Conservation (phyloP, 2,113 vertebrate species). For the Halichoeres trimaculatus region DNA sequence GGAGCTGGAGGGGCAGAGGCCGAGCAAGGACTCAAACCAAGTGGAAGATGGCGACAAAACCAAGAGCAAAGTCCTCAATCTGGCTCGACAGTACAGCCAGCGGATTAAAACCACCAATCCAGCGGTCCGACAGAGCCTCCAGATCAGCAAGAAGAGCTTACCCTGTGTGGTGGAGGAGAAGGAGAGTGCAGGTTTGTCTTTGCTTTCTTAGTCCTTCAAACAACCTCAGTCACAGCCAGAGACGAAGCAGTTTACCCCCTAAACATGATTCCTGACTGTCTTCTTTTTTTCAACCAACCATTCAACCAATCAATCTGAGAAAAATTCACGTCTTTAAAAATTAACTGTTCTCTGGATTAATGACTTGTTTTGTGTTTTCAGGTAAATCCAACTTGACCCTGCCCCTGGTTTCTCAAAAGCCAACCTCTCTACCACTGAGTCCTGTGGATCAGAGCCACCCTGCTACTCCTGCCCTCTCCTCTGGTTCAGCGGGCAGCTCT, state of each 20-base stretch:
- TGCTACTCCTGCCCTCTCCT: not conserved
- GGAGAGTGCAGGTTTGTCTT: constrained; percentile 25
- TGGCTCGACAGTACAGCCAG: constrained; percentile 93
- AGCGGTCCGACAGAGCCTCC: constrained; percentile 6
- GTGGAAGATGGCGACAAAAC: constrained; percentile 49
- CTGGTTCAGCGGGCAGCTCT: not conserved
- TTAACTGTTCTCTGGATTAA: too few species aligned
- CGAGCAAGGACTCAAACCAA: constrained; percentile 6
- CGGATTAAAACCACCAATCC: constrained; percentile 83
- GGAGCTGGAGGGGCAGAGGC: constrained; percentile 56
- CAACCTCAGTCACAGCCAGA: not conserved
- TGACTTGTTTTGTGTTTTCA: constrained; percentile 51
- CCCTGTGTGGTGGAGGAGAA: constrained; percentile 75
- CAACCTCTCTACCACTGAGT: constrained; percentile 44
- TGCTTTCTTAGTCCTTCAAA: too few species aligned
- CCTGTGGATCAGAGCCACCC: constrained; percentile 12
- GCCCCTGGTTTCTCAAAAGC: constrained; percentile 45
- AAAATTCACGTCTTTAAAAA: too few species aligned
- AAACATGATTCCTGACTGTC: too few species aligned
- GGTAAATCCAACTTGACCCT: constrained; percentile 73
- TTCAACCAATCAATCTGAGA: too few species aligned
- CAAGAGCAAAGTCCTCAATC: constrained; percentile 88
- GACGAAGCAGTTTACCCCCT: too few species aligned
- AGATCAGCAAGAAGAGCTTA: constrained; percentile 30
- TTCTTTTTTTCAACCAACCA: too few species aligned